A percentile compares a stretch with the other conserved stretches of the same genome.
These are phyloP conservation scores for Adelges cooleyi DNA, from an alignment of 1,140 invertebrate species.

Conservation along the genomic window DNA sequence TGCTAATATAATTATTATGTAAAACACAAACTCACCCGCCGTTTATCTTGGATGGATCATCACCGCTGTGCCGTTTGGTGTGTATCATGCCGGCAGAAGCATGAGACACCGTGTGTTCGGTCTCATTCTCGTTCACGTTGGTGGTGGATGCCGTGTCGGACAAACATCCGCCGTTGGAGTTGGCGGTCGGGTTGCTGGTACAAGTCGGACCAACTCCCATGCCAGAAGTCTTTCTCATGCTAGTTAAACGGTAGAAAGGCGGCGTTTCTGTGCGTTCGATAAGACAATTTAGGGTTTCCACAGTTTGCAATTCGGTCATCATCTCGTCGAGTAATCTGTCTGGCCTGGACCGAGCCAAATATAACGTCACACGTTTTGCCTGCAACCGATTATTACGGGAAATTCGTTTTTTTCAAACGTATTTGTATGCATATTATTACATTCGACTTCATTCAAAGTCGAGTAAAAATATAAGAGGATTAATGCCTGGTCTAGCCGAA, in stretches of 20 bases:
- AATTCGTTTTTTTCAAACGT: too few species aligned
- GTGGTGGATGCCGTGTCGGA: constrained; percentile 34
- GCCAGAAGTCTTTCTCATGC: constrained; percentile 76
- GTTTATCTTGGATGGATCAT: constrained; percentile 54
- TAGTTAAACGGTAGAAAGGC: constrained; percentile 88
- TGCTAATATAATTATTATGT: too few species aligned
- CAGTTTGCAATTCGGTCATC: constrained; percentile 91
- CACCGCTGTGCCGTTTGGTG: constrained; percentile 88
- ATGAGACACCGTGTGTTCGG: constrained; percentile 57
- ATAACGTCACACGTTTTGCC: constrained; percentile 89
- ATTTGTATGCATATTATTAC: too few species aligned
- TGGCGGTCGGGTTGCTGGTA: constrained; percentile 33
- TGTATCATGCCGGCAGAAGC: constrained; percentile 85
- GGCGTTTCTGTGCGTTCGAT: constrained; percentile 95
- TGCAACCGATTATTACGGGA: constrained; percentile 43
- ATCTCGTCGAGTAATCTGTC: constrained; percentile 89
- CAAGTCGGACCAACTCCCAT: constrained; percentile 52
- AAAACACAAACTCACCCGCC: not conserved
- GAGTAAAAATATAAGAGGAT: too few species aligned
- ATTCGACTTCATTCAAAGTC: too few species aligned
- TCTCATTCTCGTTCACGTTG: constrained; percentile 14
- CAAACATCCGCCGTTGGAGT: constrained; percentile 23
- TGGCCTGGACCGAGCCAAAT: constrained; percentile 76
- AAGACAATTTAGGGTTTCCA: constrained; percentile 86
- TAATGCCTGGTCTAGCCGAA: too few species aligned